phyloP scores from a whole-genome alignment of 2,113 vertebrate genomes.

The Pelobates fuscus region DNA sequence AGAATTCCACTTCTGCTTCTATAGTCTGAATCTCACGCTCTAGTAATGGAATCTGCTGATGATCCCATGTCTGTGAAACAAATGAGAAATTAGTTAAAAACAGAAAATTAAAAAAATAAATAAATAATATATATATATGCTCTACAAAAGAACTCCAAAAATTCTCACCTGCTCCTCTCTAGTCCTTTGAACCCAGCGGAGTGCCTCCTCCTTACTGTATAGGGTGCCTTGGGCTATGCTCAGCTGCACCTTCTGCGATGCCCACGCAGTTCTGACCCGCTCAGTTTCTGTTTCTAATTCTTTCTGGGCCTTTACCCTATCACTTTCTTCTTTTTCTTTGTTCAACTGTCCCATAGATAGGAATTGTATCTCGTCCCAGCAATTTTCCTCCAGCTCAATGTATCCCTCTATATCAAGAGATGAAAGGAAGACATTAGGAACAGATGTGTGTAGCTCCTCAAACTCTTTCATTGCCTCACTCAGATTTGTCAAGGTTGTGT shows the following conservation, averaged over 20 bases:
- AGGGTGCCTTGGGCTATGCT: not conserved
- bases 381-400: not conserved
- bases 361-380: constrained; percentile 2
- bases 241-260: constrained; percentile 25
- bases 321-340: constrained; percentile 1
- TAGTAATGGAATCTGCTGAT: not conserved
- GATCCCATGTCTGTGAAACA: constrained; percentile 18
- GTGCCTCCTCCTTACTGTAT: constrained; percentile 4
- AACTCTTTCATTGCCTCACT: not conserved
- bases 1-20: constrained; percentile 1
- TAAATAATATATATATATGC: not conserved
- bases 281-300: constrained; percentile 19
- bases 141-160: not conserved
- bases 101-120: too few species aligned
- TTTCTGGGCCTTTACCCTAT: not conserved
- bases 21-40: constrained; percentile 17
- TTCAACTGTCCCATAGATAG: not conserved
- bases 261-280: constrained; percentile 18
- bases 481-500: not conserved
- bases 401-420: constrained; percentile 1
- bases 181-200: constrained; percentile 7
- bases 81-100: too few species aligned
- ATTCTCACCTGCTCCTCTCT: constrained; percentile 19
- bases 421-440: not conserved
- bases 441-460: not conserved